A percentile compares a stretch with the other conserved stretches of the same genome.
These are phyloP conservation scores for Mastomys coucha DNA, from an alignment of 2,113 vertebrate species.

Conservation along the genomic window DNA sequence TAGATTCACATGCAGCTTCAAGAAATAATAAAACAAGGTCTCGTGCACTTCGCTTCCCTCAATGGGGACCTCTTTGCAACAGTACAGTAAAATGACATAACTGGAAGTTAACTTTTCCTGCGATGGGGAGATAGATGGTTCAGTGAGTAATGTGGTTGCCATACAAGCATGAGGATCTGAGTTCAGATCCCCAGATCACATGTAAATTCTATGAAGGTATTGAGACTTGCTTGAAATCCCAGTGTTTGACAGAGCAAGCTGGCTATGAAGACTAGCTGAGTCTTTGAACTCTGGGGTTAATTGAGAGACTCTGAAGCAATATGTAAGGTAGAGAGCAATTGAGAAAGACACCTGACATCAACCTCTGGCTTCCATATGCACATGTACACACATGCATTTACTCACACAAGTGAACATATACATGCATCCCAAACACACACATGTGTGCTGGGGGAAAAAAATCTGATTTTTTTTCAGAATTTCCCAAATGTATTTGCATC, in stretches of 20 bases:
- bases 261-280: background rate
- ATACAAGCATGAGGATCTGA: background rate
- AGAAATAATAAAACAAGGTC: background rate
- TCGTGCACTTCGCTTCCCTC: background rate
- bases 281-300: background rate
- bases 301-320: background rate
- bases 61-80: background rate
- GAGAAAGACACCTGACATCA: background rate
- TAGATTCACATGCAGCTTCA: background rate
- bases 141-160: background rate
- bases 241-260: background rate
- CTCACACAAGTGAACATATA: background rate
- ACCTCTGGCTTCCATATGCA: background rate
- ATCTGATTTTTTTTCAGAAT: background rate
- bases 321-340: background rate
- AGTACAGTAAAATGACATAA: background rate
- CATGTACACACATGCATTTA: background rate
- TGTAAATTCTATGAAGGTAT: background rate
- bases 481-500: background rate
- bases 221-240: background rate
- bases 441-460: background rate
- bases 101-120: background rate
- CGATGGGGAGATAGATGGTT: background rate
- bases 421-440: background rate
- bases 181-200: background rate